Evolutionary conservation across 2,797 vertebrate genomes (phyloP).

Genomic region (Pogonophryne albipinna): DNA sequence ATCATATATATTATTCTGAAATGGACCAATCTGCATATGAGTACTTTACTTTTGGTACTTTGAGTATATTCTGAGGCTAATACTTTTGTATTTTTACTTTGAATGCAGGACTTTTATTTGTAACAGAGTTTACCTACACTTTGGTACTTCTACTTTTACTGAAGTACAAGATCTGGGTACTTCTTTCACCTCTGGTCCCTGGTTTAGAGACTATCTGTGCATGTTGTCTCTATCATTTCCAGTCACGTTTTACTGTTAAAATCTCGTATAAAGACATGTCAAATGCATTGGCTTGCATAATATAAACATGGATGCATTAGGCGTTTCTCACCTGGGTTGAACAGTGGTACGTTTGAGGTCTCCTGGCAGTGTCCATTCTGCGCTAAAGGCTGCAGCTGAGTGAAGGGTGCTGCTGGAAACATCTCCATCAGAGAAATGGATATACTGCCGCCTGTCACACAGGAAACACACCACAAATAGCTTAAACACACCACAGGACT

Average conservation of each 20-base stretch:
- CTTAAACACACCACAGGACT: background rate
- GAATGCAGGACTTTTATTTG: too few relatives aligned
- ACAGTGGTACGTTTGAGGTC: slow-evolving; percentile 7
- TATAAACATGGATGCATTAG: background rate
- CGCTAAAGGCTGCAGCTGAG: background rate
- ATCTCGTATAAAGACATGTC: background rate
- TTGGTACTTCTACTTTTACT: too few relatives aligned
- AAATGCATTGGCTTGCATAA: background rate
- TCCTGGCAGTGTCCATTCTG: slow-evolving; percentile 51
- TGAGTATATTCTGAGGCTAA: too few relatives aligned
- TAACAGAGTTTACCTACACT: too few relatives aligned
- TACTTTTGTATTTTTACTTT: too few relatives aligned
- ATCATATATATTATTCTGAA: too few relatives aligned
- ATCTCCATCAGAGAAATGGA: slow-evolving; percentile 6
- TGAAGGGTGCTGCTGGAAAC: background rate
- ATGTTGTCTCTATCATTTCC: background rate
- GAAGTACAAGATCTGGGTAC: too few relatives aligned
- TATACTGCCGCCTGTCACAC: slow-evolving; percentile 30
- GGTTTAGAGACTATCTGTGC: background rate
- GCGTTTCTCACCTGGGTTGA: slow-evolving; percentile 52
- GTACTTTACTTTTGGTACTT: too few relatives aligned
- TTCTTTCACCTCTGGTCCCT: background rate
- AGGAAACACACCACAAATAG: slow-evolving; percentile 3
- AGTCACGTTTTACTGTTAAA: background rate
- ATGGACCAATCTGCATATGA: too few relatives aligned